Conservation (phyloP, 2,888 invertebrate genomes). For the Cerceris ruficornis region DNA sequence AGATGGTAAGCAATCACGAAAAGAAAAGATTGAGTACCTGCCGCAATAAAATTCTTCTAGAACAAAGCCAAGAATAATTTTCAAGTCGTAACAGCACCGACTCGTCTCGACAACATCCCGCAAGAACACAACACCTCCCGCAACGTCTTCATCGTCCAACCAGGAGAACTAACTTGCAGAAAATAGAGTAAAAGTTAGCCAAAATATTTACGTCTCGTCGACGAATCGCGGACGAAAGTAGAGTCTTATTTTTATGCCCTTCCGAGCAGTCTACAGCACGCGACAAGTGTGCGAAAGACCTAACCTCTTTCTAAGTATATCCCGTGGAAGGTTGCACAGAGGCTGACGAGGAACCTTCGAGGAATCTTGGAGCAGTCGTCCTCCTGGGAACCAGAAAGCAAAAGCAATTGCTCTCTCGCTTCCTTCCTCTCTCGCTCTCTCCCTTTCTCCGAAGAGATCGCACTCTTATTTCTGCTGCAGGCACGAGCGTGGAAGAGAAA, state of each 20-base stretch:
- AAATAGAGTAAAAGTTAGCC: not conserved
- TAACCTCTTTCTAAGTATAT: slow-evolving; percentile 21
- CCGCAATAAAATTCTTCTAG: too few relatives aligned
- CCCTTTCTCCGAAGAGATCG: slow-evolving; percentile 39
- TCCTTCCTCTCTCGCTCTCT: too few relatives aligned
- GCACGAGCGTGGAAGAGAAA: slow-evolving; percentile 34
- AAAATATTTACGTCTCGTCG: not conserved
- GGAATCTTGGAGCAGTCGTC: slow-evolving; percentile 12
- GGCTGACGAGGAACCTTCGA: slow-evolving; percentile 16
- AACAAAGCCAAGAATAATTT: too few relatives aligned
- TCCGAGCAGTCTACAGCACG: slow-evolving; percentile 6
- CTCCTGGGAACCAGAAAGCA: slow-evolving; percentile 49
- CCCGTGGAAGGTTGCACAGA: slow-evolving; percentile 30
- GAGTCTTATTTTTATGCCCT: not conserved
- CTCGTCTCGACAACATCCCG: not conserved
- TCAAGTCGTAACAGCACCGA: too few relatives aligned
- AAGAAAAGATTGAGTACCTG: too few relatives aligned
- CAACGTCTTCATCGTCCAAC: not conserved
- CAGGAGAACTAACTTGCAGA: not conserved
- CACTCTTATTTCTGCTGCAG: slow-evolving; percentile 59
- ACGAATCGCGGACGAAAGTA: not conserved
- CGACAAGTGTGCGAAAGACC: not conserved
- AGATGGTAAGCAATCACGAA: too few relatives aligned
- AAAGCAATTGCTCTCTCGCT: slow-evolving; percentile 61
- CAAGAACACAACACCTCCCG: not conserved